Evolutionary conservation across 2,797 vertebrate species (phyloP), one percentile per base, ranked within the genome.

Genomic region (Orestias chungarensis): DNA sequence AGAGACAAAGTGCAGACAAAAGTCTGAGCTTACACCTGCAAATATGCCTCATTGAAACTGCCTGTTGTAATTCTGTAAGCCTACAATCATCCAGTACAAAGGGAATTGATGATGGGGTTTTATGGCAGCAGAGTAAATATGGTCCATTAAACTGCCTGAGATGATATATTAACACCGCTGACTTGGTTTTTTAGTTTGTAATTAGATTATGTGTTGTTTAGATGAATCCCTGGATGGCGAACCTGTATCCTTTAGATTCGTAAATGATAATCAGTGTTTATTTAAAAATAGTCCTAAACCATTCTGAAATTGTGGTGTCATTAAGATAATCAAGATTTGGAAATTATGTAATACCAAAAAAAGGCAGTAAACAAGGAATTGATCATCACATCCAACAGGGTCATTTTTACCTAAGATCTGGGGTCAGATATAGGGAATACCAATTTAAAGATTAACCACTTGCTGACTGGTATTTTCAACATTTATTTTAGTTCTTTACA

Each of bases 31-130:
- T 86, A 82, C 82, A 88, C 84, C 87, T 90, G 88, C 79, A 89
- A 85, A 87, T 86, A 78, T 84, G 82, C 70, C 76, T 77, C 62
- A 11, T 72, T 83, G 70, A 76, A 75, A 69, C 65, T 65, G 68
- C 77, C 79, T 57, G 81, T 69, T 83, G 74, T 90, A 88, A 92
- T 90, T 89, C 82, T 0, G 79, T 86, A 86, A 91, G 89, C 87
- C 82, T 78, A 68, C 71, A 79, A 87, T 89, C 86, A 72, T 5
- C 68, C 64, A 46, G 68, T 75, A 91, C 89, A 90, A 91, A 91
- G 87, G 81, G 78, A 79, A 79, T 73, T 88, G 86, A 92, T 90
- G 86, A 91, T 82, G 69, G 91, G 88, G 84, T 89, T 77, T 89
- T 83, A 88, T 23, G 20, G 57, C 68, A 31, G 79, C 75, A 82